Base-by-base conservation (phyloP, 2,797 vertebrate genomes). In the Tadarida brasiliensis region DNA sequence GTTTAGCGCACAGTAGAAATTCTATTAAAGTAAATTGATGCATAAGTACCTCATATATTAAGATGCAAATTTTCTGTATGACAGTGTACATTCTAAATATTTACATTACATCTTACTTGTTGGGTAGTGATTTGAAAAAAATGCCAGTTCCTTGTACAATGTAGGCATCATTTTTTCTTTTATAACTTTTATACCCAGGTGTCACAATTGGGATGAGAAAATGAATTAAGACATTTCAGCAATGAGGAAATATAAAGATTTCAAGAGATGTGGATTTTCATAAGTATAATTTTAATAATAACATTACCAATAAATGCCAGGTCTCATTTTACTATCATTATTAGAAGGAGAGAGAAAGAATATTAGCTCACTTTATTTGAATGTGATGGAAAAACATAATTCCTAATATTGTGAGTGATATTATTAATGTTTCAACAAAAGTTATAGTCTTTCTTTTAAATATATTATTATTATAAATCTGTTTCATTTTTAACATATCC, bases 371-470 rank as follows among this genome's bases (percentile, higher is more conserved):
- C 54, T 94, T 93, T 68, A 85, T 81, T 81, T 70, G 17, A 80
- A 68, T 44, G 12, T 82, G 59, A 89, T 83, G 15, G 56, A 24
- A 96, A 96, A 90, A 86, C 39, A 61, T 28, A 83, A 74, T 91
- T 90, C 49, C 70, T 84, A 91, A 91, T 28, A 44, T 81, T 68
- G 47, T 68, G 7, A 86, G n/a, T 81, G 47, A 70, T 71, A 65
- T 16, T 44, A 44, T 73, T 91, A 95, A 88, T 15, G 56, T 73
- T 93, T 92, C 77, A 90, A 78, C n/a, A 76, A 89, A 96, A 94
- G 35, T 39, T 61, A 76, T 54, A 76, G 16, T n/a, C 65, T 63
- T 93, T 61, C 47, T 86, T 65, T 67, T 47, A 89, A 94, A 77
- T 47, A 51, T 74, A 76, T 84, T 91, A 67, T 94, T 77, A 67